phyloP scores from a whole-genome alignment of 2,888 invertebrate genomes.

The Drosophila nr. fundita region DNA sequence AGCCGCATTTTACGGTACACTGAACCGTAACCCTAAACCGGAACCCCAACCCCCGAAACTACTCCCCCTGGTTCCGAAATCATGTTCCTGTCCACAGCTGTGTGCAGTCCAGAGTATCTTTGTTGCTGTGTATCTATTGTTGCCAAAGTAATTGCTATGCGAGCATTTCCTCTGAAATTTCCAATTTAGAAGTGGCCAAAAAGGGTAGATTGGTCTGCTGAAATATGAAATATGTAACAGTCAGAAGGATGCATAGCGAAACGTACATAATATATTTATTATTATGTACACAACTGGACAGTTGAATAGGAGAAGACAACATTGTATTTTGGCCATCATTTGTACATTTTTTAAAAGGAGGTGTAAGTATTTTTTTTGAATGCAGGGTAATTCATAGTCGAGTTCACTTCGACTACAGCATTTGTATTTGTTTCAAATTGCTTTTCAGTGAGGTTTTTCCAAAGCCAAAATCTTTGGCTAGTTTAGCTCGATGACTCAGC shows the following conservation, averaged over 20 bases:
- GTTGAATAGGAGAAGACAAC: neutral
- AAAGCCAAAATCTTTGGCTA: conserved; percentile 36
- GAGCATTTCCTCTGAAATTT: conserved; percentile 57
- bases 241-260: neutral
- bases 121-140: conserved; percentile 55
- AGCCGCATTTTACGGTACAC: conserved; percentile 73
- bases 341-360: neutral
- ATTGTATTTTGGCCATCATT: neutral
- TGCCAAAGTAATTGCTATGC: conserved; percentile 73
- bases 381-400: neutral
- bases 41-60: conserved; percentile 1
- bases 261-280: neutral
- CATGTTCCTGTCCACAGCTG: conserved; percentile 77
- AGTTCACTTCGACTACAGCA: neutral
- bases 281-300: neutral
- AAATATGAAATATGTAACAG: neutral
- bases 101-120: conserved; percentile 23
- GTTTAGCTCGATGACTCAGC: conserved; percentile 64
- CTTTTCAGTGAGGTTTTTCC: conserved; percentile 15
- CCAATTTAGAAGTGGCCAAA: neutral
- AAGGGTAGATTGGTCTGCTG: neutral
- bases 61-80: conserved; percentile 32
- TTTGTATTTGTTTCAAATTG: neutral
- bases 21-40: conserved; percentile 58
- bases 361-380: neutral